Conservation (phyloP, 2,113 vertebrate genomes). For the Illadopsis cleaveri region DNA sequence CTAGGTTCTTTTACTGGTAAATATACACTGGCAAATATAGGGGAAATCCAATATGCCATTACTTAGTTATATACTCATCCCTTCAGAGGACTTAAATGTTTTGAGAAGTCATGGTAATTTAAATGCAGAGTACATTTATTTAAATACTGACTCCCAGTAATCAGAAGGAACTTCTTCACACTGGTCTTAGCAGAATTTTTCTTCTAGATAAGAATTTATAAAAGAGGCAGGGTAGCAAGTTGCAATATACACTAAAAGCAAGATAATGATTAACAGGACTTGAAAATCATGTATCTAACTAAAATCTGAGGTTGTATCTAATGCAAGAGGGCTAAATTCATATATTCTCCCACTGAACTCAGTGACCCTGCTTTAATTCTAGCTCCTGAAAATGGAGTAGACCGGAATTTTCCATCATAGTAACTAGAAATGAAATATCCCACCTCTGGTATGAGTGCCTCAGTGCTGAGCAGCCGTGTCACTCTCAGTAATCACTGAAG, state of each 20-base stretch:
- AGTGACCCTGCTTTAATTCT: not conserved
- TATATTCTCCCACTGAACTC: not conserved
- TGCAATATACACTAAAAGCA: not conserved
- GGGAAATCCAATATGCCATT: not conserved
- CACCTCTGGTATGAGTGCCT: not conserved
- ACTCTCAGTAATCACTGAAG: not conserved
- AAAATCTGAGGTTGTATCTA: not conserved
- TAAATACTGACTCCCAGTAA: not conserved
- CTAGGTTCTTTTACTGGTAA: not conserved
- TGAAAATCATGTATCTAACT: not conserved
- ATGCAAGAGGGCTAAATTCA: not conserved
- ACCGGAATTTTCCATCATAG: not conserved
- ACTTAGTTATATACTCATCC: not conserved
- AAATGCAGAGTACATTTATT: not conserved
- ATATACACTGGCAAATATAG: not conserved
- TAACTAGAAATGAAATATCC: not conserved
- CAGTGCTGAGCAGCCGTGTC: not conserved
- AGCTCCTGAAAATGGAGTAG: conserved; percentile 21
- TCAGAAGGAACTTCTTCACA: not conserved
- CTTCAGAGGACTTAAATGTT: not conserved
- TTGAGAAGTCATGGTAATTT: not conserved
- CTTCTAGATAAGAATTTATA: not conserved
- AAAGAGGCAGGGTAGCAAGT: not conserved
- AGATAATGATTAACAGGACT: not conserved
- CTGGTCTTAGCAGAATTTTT: not conserved